phyloP scores from a whole-genome alignment of 2,113 vertebrate species.

The Hiodon tergisus region DNA sequence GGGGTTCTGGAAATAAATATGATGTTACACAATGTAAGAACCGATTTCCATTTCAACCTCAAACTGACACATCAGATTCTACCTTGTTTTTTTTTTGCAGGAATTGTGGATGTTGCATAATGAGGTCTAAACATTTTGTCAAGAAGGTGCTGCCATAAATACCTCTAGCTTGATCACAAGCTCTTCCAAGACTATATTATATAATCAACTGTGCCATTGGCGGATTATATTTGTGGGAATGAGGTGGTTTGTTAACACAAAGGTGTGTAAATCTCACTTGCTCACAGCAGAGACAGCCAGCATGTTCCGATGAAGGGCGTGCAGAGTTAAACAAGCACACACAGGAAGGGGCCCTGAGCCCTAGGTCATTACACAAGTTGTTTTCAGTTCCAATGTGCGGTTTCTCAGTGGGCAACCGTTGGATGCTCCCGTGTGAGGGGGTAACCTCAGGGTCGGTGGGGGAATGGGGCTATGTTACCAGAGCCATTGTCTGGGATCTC shows the following conservation, averaged over 20 bases:
- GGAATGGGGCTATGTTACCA: not conserved
- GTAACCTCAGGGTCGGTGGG: not conserved
- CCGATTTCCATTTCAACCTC: no score
- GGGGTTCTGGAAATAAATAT: no score
- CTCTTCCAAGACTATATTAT: not conserved
- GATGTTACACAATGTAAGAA: no score
- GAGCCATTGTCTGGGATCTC: conserved; percentile 43
- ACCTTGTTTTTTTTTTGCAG: no score
- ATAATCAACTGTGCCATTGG: not conserved
- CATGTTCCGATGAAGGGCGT: not conserved
- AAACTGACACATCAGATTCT: no score
- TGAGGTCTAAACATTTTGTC: not conserved
- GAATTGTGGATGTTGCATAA: not conserved
- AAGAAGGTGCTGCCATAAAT: not conserved
- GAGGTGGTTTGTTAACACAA: not conserved
- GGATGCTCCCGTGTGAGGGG: not conserved
- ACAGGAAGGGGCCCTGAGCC: no score
- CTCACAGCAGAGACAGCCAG: not conserved
- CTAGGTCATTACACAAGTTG: no score
- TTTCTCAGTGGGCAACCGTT: not conserved
- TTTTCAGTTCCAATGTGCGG: not conserved
- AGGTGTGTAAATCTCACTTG: not conserved
- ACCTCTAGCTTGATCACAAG: not conserved
- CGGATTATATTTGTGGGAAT: not conserved
- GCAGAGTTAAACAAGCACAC: not conserved